A percentile compares a stretch with the other conserved stretches of the same genome.
Conservation (phyloP, 2,113 vertebrate genomes). For the Solea senegalensis region DNA sequence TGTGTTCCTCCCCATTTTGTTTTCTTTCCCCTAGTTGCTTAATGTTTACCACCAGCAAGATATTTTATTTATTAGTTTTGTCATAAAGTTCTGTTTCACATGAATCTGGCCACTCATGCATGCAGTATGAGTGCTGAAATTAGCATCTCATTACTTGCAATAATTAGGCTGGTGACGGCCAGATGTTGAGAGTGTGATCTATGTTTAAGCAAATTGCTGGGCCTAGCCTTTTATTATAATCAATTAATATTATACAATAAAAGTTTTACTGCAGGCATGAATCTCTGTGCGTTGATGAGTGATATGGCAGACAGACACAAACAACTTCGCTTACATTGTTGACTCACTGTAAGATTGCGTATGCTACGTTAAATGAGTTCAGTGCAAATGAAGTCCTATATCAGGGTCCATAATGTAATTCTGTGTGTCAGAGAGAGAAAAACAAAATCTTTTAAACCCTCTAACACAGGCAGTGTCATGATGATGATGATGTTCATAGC, state of each 20-base stretch:
- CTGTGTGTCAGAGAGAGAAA: slow-evolving; percentile 29
- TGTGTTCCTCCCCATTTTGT: slow-evolving; percentile 48
- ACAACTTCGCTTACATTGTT: slow-evolving; percentile 28
- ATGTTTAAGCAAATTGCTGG: slow-evolving; percentile 77
- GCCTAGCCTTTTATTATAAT: slow-evolving; percentile 78
- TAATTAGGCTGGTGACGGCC: slow-evolving; percentile 93
- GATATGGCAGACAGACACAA: slow-evolving; percentile 29
- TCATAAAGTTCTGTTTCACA: slow-evolving; percentile 85
- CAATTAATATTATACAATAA: slow-evolving; percentile 69
- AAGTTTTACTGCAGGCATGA: slow-evolving; percentile 64
- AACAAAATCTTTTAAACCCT: slow-evolving; percentile 27
- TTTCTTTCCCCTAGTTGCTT: slow-evolving; percentile 70
- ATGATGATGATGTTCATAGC: slow-evolving; percentile 24
- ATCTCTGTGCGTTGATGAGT: slow-evolving; percentile 44
- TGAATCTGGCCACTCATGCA: slow-evolving; percentile 85
- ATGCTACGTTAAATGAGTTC: slow-evolving; percentile 40
- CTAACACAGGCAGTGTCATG: slow-evolving; percentile 26
- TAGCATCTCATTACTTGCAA: slow-evolving; percentile 92
- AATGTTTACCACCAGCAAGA: slow-evolving; percentile 83
- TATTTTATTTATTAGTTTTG: slow-evolving; percentile 90
- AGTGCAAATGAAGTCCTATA: slow-evolving; percentile 47
- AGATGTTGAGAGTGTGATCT: slow-evolving; percentile 85
- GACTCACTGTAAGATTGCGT: slow-evolving; percentile 19
- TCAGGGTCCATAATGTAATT: slow-evolving; percentile 43
- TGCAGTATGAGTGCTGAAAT: slow-evolving; percentile 90